Conservation (phyloP, 2,797 vertebrate genomes). For the Danio jaintianensis region DNA sequence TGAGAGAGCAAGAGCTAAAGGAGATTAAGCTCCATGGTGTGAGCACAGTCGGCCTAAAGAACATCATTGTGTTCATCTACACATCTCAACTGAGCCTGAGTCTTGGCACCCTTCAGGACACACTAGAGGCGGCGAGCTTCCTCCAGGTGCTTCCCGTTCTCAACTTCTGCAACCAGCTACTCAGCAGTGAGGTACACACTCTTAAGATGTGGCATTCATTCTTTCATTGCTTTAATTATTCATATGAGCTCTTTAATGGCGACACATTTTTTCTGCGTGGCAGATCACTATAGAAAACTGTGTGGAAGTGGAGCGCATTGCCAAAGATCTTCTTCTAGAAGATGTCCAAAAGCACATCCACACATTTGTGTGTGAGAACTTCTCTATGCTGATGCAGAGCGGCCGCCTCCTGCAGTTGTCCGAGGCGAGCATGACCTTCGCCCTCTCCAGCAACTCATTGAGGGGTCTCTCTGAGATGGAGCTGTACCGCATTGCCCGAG, state of each 20-base stretch:
- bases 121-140: conserved; percentile 84
- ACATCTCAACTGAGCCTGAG: conserved; percentile 78
- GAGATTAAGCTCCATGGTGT: conserved; percentile 85
- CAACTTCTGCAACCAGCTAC: conserved; percentile 82
- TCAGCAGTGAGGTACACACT: conserved; percentile 79
- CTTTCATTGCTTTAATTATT: not conserved
- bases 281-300: conserved; percentile 84
- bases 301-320: conserved; percentile 80
- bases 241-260: not conserved
- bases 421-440: conserved; percentile 70
- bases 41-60: conserved; percentile 78
- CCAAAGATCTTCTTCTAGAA: conserved; percentile 76
- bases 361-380: conserved; percentile 78
- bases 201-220: not conserved
- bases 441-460: conserved; percentile 79
- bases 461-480: conserved; percentile 79
- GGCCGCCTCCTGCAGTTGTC: conserved; percentile 76
- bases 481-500: conserved; percentile 77
- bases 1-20: conserved; percentile 83
- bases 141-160: conserved; percentile 84
- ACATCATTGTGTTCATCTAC: conserved; percentile 85
- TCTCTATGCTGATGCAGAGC: conserved; percentile 71
- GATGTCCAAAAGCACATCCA: conserved; percentile 71
- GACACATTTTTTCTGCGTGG: conserved; percentile 10
- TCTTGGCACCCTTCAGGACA: conserved; percentile 81